Conservation (phyloP, 2,888 invertebrate species). For the Agriopis leucophaearia region DNA sequence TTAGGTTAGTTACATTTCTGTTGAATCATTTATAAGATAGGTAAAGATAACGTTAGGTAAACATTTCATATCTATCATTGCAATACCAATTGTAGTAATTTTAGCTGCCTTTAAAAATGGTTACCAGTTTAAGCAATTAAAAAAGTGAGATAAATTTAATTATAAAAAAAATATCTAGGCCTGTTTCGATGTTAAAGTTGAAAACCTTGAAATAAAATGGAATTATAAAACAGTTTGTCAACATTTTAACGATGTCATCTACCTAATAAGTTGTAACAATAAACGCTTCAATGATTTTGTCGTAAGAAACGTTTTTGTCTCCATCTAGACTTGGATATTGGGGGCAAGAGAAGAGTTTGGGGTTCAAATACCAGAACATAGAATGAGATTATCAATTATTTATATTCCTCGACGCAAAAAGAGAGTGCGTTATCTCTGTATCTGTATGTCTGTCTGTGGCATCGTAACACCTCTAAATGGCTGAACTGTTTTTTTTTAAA, state of each 20-base stretch:
- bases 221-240: constrained; percentile 20
- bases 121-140: no score
- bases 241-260: constrained; percentile 21
- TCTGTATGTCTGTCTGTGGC: no score
- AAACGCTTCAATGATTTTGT: constrained; percentile 44
- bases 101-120: no score
- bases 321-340: constrained; percentile 19
- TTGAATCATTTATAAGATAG: not conserved
- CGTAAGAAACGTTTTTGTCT: constrained; percentile 42
- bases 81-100: not conserved
- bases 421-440: no score
- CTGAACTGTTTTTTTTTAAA: no score
- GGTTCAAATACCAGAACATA: constrained; percentile 4
- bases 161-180: no score
- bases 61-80: not conserved
- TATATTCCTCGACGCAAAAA: no score
- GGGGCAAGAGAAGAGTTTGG: constrained; percentile 23
- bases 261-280: constrained; percentile 48
- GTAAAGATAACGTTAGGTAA: not conserved
- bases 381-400: not conserved
- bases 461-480: no score
- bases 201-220: constrained; percentile 5
- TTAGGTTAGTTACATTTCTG: not conserved
- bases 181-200: no score
- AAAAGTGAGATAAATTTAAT: no score